A percentile compares a stretch with the other conserved stretches of the same genome.
phyloP scores from a whole-genome alignment of 2,888 invertebrate genomes.

The Augochlorella aurata region DNA sequence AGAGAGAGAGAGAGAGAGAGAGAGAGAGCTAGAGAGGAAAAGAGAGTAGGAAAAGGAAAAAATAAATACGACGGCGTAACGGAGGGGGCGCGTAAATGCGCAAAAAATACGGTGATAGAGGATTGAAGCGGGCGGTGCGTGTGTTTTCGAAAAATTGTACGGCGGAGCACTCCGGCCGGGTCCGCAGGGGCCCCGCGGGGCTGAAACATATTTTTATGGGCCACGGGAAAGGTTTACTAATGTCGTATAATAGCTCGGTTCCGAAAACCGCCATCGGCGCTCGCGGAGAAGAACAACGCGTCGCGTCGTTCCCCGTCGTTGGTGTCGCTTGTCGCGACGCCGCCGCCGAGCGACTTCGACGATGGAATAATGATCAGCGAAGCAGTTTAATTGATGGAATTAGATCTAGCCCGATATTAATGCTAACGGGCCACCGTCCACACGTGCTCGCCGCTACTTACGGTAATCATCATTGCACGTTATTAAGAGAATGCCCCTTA shows the following conservation, averaged over 20 bases:
- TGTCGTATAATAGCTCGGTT: constrained; percentile 47
- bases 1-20: not conserved
- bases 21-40: not conserved
- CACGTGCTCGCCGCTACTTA: constrained; percentile 54
- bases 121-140: not conserved
- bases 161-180: constrained; percentile 34
- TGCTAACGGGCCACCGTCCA: constrained; percentile 46
- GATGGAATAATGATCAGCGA: constrained; percentile 70
- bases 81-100: constrained; percentile 59
- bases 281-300: not conserved
- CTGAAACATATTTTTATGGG: constrained; percentile 57
- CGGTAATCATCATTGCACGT: constrained; percentile 74
- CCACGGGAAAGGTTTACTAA: constrained; percentile 60
- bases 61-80: constrained; percentile 66
- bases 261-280: not conserved
- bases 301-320: not conserved
- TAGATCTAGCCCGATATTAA: constrained; percentile 66
- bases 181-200: constrained; percentile 34
- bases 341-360: constrained; percentile 40
- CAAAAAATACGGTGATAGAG: constrained; percentile 52
- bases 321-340: not conserved
- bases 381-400: constrained; percentile 75
- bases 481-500: constrained; percentile 70
- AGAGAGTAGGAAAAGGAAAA: not conserved
- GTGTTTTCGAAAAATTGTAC: constrained; percentile 43